Percentiles rank a stretch among this genome's conserved stretches.
Conservation (phyloP, 2,888 invertebrate species). For the Homarus gammarus region DNA sequence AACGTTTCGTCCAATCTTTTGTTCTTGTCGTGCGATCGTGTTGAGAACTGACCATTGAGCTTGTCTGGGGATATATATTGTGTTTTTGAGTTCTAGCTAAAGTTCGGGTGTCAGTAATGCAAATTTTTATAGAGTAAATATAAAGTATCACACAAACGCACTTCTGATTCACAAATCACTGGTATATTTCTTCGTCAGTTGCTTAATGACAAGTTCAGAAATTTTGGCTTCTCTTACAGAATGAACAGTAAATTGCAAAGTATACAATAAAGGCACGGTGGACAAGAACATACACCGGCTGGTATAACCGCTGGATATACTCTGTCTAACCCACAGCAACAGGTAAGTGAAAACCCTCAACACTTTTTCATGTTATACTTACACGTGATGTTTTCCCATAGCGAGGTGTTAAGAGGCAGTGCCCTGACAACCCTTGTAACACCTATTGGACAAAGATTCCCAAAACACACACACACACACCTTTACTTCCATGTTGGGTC, state of each 20-base stretch:
- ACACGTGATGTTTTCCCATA: no score
- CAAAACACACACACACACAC: no score
- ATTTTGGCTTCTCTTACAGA: background rate
- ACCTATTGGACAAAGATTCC: no score
- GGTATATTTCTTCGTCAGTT: background rate
- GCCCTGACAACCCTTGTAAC: no score
- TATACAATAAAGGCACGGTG: background rate
- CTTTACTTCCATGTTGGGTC: no score
- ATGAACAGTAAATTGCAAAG: background rate
- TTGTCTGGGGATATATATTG: background rate
- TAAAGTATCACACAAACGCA: background rate
- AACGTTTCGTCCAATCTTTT: constrained; percentile 31
- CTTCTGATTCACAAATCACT: background rate
- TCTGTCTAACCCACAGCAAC: background rate
- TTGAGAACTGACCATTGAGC: background rate
- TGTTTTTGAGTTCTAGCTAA: background rate
- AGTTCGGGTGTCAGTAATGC: background rate
- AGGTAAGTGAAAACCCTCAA: background rate
- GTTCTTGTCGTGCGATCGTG: background rate
- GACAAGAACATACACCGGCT: background rate
- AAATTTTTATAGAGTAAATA: background rate
- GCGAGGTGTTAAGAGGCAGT: no score
- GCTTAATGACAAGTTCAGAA: background rate
- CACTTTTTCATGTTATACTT: background rate
- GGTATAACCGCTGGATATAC: background rate